Conservation (phyloP, 1,140 invertebrate genomes). For the Anagrus nilaparvatae region DNA sequence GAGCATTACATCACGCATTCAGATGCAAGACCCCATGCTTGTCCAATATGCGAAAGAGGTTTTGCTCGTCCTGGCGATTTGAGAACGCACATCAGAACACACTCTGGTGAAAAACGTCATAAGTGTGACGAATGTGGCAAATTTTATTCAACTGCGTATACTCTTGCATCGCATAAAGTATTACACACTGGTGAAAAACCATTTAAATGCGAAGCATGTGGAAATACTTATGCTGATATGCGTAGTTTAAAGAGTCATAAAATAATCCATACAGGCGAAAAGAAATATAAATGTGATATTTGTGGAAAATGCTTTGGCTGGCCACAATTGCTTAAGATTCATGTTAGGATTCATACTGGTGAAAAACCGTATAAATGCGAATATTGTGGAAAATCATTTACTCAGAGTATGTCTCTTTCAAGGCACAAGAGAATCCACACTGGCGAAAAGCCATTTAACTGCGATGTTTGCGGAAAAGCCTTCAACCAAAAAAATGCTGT, state of each 20-base stretch:
- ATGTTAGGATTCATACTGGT: slow-evolving; percentile 57
- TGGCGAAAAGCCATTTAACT: slow-evolving; percentile 69
- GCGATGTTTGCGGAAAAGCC: slow-evolving; percentile 56
- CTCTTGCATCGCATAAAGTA: slow-evolving; percentile 57
- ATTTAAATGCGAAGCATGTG: slow-evolving; percentile 72
- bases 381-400: slow-evolving; percentile 53
- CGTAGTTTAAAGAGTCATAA: slow-evolving; percentile 50
- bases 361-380: slow-evolving; percentile 57
- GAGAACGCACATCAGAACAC: no score
- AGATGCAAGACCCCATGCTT: no score
- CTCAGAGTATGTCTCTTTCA: slow-evolving; percentile 53
- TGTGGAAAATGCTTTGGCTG: slow-evolving; percentile 60
- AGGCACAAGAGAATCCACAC: slow-evolving; percentile 60
- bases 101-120: slow-evolving; percentile 74
- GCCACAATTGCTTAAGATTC: slow-evolving; percentile 56
- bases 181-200: slow-evolving; percentile 79
- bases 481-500: no score
- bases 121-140: slow-evolving; percentile 79
- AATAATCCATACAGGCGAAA: slow-evolving; percentile 60
- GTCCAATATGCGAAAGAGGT: no score
- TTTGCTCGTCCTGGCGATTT: no score
- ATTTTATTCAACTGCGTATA: slow-evolving; percentile 57
- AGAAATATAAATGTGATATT: slow-evolving; percentile 55
- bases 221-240: slow-evolving; percentile 59
- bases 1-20: no score